Percentiles rank a stretch among this genome's conserved stretches.
Conservation (phyloP, 2,888 invertebrate genomes). For the Malthinus flaveolus region DNA sequence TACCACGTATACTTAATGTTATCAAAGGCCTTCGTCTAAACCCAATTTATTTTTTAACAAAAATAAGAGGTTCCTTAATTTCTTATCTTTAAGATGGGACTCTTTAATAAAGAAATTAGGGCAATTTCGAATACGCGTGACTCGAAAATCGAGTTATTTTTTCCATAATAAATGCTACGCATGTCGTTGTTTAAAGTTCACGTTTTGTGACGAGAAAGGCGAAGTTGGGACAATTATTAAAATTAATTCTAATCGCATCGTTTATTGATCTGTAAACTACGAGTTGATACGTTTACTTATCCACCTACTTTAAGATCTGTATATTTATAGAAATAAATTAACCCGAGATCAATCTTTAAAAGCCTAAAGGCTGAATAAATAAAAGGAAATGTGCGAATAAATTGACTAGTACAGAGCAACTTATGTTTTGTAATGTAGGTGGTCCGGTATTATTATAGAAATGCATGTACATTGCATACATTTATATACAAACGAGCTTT, state of each 20-base stretch:
- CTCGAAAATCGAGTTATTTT: background rate
- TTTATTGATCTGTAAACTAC: no score
- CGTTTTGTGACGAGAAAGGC: background rate
- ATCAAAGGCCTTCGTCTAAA: no score
- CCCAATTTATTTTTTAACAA: background rate
- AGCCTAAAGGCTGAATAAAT: slow-evolving; percentile 45
- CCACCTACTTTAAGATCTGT: slow-evolving; percentile 19
- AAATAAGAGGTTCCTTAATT: background rate
- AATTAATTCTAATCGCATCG: slow-evolving; percentile 20
- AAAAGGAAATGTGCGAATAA: slow-evolving; percentile 39
- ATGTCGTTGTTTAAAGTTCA: background rate
- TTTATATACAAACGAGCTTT: background rate
- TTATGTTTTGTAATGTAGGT: slow-evolving; percentile 30
- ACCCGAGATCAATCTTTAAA: slow-evolving; percentile 35
- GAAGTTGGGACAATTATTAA: slow-evolving; percentile 8
- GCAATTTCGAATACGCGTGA: background rate
- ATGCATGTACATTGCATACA: background rate
- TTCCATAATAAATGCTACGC: slow-evolving; percentile 8
- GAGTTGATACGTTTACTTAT: no score
- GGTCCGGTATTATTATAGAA: slow-evolving; percentile 19
- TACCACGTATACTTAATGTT: background rate
- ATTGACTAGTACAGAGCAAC: slow-evolving; percentile 31
- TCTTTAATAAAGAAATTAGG: slow-evolving; percentile 1
- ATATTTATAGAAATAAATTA: slow-evolving; percentile 27
- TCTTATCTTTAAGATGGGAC: background rate